These are phyloP conservation scores for Rhynchotus rufescens DNA, from an alignment of 2,797 vertebrate species.

Conservation along the genomic window DNA sequence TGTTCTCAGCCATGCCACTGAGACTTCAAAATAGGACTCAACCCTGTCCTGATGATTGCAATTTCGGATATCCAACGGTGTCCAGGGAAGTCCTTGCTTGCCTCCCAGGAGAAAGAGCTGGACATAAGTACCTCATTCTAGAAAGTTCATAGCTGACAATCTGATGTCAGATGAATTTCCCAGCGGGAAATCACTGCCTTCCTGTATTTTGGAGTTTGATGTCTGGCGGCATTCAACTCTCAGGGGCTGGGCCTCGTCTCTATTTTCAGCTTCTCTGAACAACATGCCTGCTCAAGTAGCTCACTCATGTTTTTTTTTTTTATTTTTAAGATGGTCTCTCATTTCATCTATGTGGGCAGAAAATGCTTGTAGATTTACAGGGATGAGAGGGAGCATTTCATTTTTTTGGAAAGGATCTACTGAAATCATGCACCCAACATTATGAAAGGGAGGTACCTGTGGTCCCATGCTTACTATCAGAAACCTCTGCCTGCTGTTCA, in stretches of 20 bases:
- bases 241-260: background rate
- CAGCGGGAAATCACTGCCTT: constrained; percentile 38
- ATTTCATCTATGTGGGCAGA: background rate
- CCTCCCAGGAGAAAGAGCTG: constrained; percentile 17
- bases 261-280: constrained; percentile 4
- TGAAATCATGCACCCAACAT: background rate
- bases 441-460: background rate
- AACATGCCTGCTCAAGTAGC: background rate
- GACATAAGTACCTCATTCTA: constrained; percentile 33
- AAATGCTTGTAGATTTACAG: background rate
- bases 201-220: constrained; percentile 5
- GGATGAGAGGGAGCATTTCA: background rate
- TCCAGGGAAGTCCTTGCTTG: constrained; percentile 9
- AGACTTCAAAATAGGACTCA: constrained; percentile 6
- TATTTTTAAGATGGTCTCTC: background rate
- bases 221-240: background rate
- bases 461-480: background rate
- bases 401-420: background rate
- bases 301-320: background rate
- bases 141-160: constrained; percentile 31
- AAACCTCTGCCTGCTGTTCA: background rate
- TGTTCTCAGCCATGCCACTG: background rate
- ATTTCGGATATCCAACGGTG: background rate
- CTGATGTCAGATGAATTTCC: constrained; percentile 21
- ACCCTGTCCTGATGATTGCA: background rate